Conservation (phyloP, 2,888 invertebrate genomes). For the Folsomia manolachei region DNA sequence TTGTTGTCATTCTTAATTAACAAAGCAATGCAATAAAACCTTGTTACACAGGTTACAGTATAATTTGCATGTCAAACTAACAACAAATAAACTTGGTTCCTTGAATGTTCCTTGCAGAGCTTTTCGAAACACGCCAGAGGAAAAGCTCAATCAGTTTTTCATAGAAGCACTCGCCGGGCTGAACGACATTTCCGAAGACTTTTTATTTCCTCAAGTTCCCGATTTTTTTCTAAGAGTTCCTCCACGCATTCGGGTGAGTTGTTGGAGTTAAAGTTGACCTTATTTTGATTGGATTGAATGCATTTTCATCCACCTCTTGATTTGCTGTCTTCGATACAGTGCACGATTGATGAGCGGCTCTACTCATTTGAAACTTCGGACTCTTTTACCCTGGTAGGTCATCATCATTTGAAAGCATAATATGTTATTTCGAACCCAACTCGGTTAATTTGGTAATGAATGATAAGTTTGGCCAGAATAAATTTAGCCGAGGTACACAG, state of each 20-base stretch:
- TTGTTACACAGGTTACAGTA: not conserved
- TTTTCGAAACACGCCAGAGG: conserved; percentile 30
- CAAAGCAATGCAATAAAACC: not conserved
- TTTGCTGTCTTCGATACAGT: conserved; percentile 22
- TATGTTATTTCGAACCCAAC: not conserved
- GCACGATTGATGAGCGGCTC: conserved; percentile 38
- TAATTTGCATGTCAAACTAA: no score
- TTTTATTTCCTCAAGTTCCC: conserved; percentile 36
- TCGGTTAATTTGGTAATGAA: not conserved
- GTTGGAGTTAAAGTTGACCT: not conserved
- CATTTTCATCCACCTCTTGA: not conserved
- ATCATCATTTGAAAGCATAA: not conserved
- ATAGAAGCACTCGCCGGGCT: conserved; percentile 38
- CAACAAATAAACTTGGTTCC: not conserved
- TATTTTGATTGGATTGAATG: not conserved
- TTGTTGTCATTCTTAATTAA: not conserved
- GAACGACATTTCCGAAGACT: conserved; percentile 41
- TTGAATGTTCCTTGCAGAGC: conserved; percentile 37
- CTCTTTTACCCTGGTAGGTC: conserved; percentile 16
- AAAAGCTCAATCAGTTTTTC: conserved; percentile 42
- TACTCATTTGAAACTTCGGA: conserved; percentile 44
- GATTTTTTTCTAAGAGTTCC: conserved; percentile 36
- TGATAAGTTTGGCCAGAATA: not conserved
- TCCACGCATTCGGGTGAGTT: conserved; percentile 32
- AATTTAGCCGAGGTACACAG: not conserved